A percentile compares a stretch with the other conserved stretches of the same genome.
phyloP scores from a whole-genome alignment of 2,797 vertebrate species.

The Gastrophryne carolinensis region DNA sequence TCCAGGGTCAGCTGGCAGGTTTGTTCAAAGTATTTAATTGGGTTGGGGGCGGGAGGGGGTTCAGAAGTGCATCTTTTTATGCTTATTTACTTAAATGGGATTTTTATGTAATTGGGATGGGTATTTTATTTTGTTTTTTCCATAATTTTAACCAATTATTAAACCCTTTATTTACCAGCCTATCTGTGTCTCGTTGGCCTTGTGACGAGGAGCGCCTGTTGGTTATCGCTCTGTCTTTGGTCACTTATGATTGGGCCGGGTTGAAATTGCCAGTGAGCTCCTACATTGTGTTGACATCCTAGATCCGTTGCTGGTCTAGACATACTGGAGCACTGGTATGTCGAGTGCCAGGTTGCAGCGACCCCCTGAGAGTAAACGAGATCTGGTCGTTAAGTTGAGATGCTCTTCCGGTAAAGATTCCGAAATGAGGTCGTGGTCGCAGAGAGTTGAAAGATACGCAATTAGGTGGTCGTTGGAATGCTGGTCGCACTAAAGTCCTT shows the following conservation, averaged over 20 bases:
- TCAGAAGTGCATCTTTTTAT: conserved; percentile 55
- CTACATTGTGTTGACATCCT: conserved; percentile 81
- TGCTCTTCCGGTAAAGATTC: conserved; percentile 88
- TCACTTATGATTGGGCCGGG: conserved; percentile 97
- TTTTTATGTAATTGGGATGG: conserved; percentile 3
- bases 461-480: conserved; percentile 83
- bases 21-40: conserved; percentile 71
- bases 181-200: conserved; percentile 99
- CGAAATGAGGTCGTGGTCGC: conserved; percentile 84
- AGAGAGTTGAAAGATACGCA: conserved; percentile 80
- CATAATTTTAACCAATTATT: conserved; percentile 98
- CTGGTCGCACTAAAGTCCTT: conserved; percentile 86
- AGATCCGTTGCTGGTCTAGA: conserved; percentile 84
- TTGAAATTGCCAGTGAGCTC: conserved; percentile 91
- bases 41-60: too few species aligned
- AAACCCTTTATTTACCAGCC: conserved; percentile 99
- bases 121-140: conserved; percentile 67
- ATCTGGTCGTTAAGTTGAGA: conserved; percentile 84
- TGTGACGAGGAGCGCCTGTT: conserved; percentile 92
- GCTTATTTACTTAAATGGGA: conserved; percentile 54
- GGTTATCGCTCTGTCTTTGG: conserved; percentile 95
- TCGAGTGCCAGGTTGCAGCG: conserved; percentile 78
- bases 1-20: conserved; percentile 98
- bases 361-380: conserved; percentile 77
- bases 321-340: conserved; percentile 77